Evolutionary conservation across 2,113 vertebrate genomes (phyloP).

Genomic region (Dinomys branickii): DNA sequence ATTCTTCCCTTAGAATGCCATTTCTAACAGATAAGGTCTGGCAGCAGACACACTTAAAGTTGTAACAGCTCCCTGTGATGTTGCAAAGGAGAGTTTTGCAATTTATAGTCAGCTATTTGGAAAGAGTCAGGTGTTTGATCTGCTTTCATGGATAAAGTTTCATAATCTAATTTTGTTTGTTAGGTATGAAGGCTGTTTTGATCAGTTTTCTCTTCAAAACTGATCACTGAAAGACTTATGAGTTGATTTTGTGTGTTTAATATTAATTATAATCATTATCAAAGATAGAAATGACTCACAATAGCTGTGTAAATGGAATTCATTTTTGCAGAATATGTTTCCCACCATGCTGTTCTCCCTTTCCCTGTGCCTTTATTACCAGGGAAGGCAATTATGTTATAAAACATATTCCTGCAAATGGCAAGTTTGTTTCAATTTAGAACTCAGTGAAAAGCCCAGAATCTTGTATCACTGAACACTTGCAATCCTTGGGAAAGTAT

Average conservation of each 20-base stretch:
- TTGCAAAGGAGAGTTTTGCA: conserved; percentile 45
- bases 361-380: background rate
- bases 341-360: background rate
- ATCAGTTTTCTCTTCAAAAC: conserved; percentile 46
- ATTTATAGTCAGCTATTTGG: conserved; percentile 45
- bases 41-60: background rate
- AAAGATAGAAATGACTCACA: conserved; percentile 30
- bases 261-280: conserved; percentile 49
- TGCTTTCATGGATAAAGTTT: conserved; percentile 48
- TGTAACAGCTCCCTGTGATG: conserved; percentile 44
- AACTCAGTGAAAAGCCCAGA: background rate
- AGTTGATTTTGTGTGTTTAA: conserved; percentile 56
- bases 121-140: background rate
- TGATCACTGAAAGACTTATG: conserved; percentile 12
- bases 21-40: conserved; percentile 54
- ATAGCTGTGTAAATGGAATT: background rate
- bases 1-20: conserved; percentile 37
- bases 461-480: background rate
- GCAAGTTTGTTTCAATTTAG: conserved; percentile 40
- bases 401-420: conserved; percentile 46
- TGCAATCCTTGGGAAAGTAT: background rate
- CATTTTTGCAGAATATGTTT: conserved; percentile 30
- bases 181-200: conserved; percentile 54
- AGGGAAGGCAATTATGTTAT: conserved; percentile 30
- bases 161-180: conserved; percentile 10